phyloP scores from a whole-genome alignment of 1,140 invertebrate genomes.

The Pogonomyrmex californicus region DNA sequence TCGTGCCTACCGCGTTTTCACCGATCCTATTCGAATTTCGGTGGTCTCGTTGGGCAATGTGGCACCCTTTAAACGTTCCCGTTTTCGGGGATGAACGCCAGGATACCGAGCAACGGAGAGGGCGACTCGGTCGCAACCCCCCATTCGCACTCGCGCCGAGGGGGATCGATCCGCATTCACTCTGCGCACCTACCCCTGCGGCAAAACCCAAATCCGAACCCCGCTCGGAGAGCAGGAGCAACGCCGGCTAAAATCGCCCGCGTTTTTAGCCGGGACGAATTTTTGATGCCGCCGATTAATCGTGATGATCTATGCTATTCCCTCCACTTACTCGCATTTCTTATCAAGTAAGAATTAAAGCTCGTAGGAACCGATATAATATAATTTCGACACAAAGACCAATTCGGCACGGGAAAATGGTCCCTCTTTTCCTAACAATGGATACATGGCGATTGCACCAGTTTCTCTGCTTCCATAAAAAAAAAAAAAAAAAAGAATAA shows the following conservation, averaged over 20 bases:
- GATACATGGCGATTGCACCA: neutral
- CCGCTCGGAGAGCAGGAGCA: slow-evolving; percentile 63
- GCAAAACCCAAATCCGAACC: slow-evolving; percentile 73
- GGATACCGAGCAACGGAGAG: slow-evolving; percentile 70
- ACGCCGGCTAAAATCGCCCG: slow-evolving; percentile 48
- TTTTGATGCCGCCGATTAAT: slow-evolving; percentile 39
- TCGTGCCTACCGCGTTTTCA: neutral
- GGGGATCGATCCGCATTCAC: slow-evolving; percentile 81
- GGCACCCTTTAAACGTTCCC: slow-evolving; percentile 67
- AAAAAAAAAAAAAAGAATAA: neutral
- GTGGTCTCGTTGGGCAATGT: slow-evolving; percentile 2
- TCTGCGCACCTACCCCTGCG: slow-evolving; percentile 70
- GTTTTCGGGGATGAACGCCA: slow-evolving; percentile 74
- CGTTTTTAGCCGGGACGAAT: slow-evolving; percentile 56
- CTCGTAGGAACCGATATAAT: slow-evolving; percentile 8
- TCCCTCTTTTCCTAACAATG: neutral
- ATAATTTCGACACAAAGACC: slow-evolving; percentile 9
- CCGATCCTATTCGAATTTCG: slow-evolving; percentile 43
- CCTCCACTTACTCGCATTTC: neutral
- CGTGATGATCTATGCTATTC: slow-evolving; percentile 11
- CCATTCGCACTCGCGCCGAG: slow-evolving; percentile 73
- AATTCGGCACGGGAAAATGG: neutral
- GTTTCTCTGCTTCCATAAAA: slow-evolving; percentile 3
- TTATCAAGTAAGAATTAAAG: slow-evolving; percentile 23
- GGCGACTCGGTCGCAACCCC: slow-evolving; percentile 77